Evolutionary conservation across 1,140 invertebrate species (phyloP), one percentile per base, ranked within the genome.

Genomic region (Neodiprion fabricii): DNA sequence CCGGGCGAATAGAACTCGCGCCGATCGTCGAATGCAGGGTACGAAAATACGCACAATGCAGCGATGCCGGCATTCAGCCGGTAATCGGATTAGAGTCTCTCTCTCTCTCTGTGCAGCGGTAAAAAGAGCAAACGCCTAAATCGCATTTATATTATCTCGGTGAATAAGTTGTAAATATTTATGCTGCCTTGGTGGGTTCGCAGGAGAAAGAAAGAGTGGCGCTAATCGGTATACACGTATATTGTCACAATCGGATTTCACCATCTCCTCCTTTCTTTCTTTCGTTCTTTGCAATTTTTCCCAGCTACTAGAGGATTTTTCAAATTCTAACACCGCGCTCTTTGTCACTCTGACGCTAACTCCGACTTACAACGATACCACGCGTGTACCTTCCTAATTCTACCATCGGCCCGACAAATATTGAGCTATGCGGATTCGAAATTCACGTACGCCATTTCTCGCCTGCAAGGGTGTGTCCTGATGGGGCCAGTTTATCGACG

Each of bases 101-200:
- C 28, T 40, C 28, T 40, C 28, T 40, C 28, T 40, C 28, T 40
- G 1, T 79, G 76, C 77, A 81, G 81, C 5, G 28, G 28, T 85
- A 88, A 88, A 87, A 88, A 88, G 87, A 88, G 87, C 87, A 88
- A 88, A 86, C 83, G 85, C 83, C 85, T 81, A 87, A 88, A 88
- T 88, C 87, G 87, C 86, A 87, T 88, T 88, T 88, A 86, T 87
- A 88, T 88, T 88, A 87, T 85, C 86, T 86, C 82, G 82, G 81
- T 87, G 86, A 87, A 87, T 87, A 84, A 87, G 87, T 87, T 86
- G 87, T 86, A 87, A 87, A 87, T 88, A 88, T 88, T 88, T 88
- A 87, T 88, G 85, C 81, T 85, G 82, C 78, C 53, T 17, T 14
- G 53, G n/a, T 17, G 11, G 28, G 28, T 40, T 17, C 9, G 53